Conservation (phyloP, 1,140 invertebrate species). For the Apis mellifera region Amel_HAv3.1 CM009936.2:9082001-9082500, state of each 20-base stretch:
- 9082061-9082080: constrained; percentile 63
- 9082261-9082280: not conserved
- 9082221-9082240: constrained; percentile 43
- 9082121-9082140: constrained; percentile 2
- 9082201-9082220: constrained; percentile 1
- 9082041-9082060: constrained; percentile 22
- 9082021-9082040: constrained; percentile 25
- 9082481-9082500: not conserved
- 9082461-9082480: not conserved
- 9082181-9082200: constrained; percentile 14
- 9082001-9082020: not conserved
- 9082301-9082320: not conserved
- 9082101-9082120: constrained; percentile 50
- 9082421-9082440: not conserved
- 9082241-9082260: not conserved
- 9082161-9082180: constrained; percentile 54
- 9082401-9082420: not conserved
- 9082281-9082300: not conserved
- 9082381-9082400: constrained; percentile 13
- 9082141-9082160: constrained; percentile 42
- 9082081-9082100: constrained; percentile 73
- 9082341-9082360: not conserved
- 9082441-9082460: not conserved
- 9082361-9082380: not conserved
- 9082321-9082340: not conserved